phyloP scores from a whole-genome alignment of 1,140 invertebrate species.

The Formica exsecta region DNA sequence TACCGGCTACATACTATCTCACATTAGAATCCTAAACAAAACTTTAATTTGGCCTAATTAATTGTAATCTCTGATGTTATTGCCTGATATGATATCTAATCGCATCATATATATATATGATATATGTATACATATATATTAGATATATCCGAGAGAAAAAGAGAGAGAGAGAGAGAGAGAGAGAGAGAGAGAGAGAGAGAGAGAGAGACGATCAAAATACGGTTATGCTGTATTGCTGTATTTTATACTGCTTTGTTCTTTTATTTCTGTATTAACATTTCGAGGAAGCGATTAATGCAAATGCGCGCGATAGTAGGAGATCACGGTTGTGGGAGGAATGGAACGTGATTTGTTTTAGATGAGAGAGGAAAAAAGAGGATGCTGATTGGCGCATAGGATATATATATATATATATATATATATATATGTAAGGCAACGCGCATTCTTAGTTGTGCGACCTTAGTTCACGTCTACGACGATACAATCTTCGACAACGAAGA shows the following conservation, averaged over 20 bases:
- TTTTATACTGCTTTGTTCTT: background rate
- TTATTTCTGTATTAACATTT: slow-evolving; percentile 28
- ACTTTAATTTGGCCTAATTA: slow-evolving; percentile 2
- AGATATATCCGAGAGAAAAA: background rate
- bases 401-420: too few relatives aligned
- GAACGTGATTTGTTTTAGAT: slow-evolving; percentile 43
- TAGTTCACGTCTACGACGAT: slow-evolving; percentile 66
- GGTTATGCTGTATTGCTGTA: background rate
- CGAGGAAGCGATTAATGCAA: slow-evolving; percentile 60
- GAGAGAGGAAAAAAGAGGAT: slow-evolving; percentile 71
- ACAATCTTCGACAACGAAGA: slow-evolving; percentile 72
- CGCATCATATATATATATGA: too few relatives aligned
- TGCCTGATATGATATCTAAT: background rate
- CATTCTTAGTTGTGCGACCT: slow-evolving; percentile 63
- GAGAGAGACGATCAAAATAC: background rate
- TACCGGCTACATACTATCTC: background rate
- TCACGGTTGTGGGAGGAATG: slow-evolving; percentile 23
- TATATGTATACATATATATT: too few relatives aligned
- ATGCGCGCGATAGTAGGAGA: slow-evolving; percentile 18
- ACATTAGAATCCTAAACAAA: background rate
- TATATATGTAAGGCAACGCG: slow-evolving; percentile 15
- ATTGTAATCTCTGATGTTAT: background rate
- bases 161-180: too few relatives aligned
- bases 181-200: too few relatives aligned
- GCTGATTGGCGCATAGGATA: slow-evolving; percentile 67